Conservation (phyloP, 2,797 vertebrate genomes). For the Lindbergichthys nudifrons region DNA sequence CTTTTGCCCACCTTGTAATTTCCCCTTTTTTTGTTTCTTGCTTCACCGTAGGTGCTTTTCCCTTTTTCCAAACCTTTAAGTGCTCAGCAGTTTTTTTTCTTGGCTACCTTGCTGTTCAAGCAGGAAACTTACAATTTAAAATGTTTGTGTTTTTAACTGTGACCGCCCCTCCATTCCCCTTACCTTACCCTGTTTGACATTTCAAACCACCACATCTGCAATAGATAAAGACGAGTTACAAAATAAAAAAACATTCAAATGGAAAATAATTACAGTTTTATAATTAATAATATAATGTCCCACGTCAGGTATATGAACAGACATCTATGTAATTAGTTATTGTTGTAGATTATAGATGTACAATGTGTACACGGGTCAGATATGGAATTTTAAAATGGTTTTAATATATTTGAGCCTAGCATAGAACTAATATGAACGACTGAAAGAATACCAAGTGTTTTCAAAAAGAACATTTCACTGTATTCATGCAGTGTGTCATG, state of each 20-base stretch:
- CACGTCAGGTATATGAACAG: too few species aligned
- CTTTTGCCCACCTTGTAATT: neutral
- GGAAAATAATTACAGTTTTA: too few species aligned
- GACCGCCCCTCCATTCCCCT: neutral
- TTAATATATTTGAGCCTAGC: too few species aligned
- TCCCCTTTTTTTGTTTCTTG: neutral
- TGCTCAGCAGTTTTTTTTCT: conserved; percentile 26
- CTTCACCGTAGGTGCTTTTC: conserved; percentile 15
- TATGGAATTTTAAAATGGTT: too few species aligned
- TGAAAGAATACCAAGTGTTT: neutral
- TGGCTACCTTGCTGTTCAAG: conserved; percentile 2
- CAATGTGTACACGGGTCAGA: too few species aligned
- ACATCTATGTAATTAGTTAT: too few species aligned
- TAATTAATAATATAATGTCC: too few species aligned
- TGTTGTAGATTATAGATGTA: too few species aligned
- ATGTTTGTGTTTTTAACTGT: neutral
- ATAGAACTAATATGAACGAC: neutral
- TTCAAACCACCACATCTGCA: too few species aligned
- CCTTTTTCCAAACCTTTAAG: neutral
- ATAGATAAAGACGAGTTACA: too few species aligned
- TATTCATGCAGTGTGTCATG: neutral
- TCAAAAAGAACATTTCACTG: neutral
- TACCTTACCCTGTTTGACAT: too few species aligned
- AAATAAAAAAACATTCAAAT: too few species aligned
- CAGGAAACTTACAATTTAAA: conserved; percentile 23